Conservation (phyloP, 2,113 vertebrate genomes). For the Corythaixoides concolor region DNA sequence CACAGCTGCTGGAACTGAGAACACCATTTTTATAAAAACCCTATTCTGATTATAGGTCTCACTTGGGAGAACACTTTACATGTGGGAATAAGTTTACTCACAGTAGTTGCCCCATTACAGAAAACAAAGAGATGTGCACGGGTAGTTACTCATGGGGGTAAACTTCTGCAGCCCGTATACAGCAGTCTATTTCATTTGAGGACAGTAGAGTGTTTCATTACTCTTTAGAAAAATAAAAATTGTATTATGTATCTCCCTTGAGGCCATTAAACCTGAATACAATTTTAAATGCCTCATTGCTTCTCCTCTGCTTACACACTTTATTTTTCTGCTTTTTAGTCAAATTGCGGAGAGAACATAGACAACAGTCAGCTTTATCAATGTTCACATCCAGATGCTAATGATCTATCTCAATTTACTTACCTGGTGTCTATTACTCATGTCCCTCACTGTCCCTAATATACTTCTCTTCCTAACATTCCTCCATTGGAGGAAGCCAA, state of each 20-base stretch:
- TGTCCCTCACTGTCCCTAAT: not conserved
- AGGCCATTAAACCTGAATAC: conserved; percentile 52
- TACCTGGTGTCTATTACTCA: not conserved
- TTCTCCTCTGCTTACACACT: conserved; percentile 45
- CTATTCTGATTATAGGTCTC: conserved; percentile 45
- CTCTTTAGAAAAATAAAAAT: conserved; percentile 44
- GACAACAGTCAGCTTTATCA: conserved; percentile 28
- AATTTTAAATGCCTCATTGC: conserved; percentile 56
- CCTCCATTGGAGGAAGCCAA: not conserved
- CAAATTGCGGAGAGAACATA: not conserved
- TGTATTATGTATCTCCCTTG: conserved; percentile 7
- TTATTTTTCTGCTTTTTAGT: conserved; percentile 58
- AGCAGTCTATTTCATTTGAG: conserved; percentile 6
- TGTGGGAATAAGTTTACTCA: conserved; percentile 48
- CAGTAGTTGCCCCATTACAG: conserved; percentile 27
- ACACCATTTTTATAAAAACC: conserved; percentile 46
- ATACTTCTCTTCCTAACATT: not conserved
- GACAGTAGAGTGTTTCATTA: conserved; percentile 34
- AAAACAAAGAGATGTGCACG: conserved; percentile 30
- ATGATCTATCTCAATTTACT: conserved; percentile 25
- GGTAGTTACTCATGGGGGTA: conserved; percentile 32
- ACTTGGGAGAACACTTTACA: conserved; percentile 31
- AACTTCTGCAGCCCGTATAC: not conserved
- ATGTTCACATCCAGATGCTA: not conserved
- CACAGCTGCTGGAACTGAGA: conserved; percentile 56